phyloP scores from a whole-genome alignment of 1,140 invertebrate genomes.

The Hypothenemus hampei region DNA sequence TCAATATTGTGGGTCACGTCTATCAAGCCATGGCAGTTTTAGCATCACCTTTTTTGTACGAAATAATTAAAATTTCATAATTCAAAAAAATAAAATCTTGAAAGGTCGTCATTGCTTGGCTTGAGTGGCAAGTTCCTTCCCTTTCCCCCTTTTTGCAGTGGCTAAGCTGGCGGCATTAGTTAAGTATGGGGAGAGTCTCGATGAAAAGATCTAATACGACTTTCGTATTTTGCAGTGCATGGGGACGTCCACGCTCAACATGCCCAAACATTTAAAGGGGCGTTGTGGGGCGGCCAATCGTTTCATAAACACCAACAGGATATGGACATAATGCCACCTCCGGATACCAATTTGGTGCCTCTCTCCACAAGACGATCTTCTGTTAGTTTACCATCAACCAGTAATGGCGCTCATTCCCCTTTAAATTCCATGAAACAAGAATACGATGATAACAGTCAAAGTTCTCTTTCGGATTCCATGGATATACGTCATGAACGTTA shows the following conservation, averaged over 20 bases:
- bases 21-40: constrained; percentile 40
- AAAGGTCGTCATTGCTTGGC: constrained; percentile 37
- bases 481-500: constrained; percentile 36
- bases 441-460: constrained; percentile 64
- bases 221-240: constrained; percentile 43
- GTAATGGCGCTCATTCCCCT: constrained; percentile 44
- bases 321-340: constrained; percentile 58
- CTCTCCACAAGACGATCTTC: constrained; percentile 53
- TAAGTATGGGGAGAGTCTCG: constrained; percentile 28
- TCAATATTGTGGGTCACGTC: constrained; percentile 44
- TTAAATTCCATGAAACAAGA: constrained; percentile 60
- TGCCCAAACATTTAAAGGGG: constrained; percentile 40
- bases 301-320: constrained; percentile 47
- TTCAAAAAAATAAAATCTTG: background rate
- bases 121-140: constrained; percentile 43
- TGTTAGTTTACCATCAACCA: constrained; percentile 40
- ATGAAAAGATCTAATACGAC: constrained; percentile 33
- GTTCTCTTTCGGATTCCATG: constrained; percentile 47
- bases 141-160: constrained; percentile 44
- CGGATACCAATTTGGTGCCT: constrained; percentile 50
- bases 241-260: constrained; percentile 32
- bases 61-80: background rate
- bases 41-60: background rate
- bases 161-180: constrained; percentile 43
- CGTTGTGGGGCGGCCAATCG: constrained; percentile 42